Evolutionary conservation across 2,888 invertebrate species (phyloP), one percentile per base, ranked within the genome.

Genomic region (Athetis lepigone): DNA sequence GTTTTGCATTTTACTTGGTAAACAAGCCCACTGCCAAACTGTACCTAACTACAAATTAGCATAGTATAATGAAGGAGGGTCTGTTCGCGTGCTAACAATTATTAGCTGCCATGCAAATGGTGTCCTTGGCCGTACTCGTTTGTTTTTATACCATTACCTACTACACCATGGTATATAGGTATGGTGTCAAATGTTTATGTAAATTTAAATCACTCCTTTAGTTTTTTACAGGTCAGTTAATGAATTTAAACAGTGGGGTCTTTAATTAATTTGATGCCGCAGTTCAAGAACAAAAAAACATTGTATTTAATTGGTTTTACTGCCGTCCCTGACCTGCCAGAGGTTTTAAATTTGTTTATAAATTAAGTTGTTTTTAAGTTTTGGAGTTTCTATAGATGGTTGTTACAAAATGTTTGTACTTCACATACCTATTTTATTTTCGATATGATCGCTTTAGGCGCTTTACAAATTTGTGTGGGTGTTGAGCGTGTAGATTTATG

Each of bases 1-100:
- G 21, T 8, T 25, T 45, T 33, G 37, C 16, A 40, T 45, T 4
- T 27, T 25, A n/a, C 42, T 42, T 23, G 4, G 11, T 29, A 68
- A 60, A 42, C 60, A 36, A 61, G 68, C 27, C 43, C 61, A 6
- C 19, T 9, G 8, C 5, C 43, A 45, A 29, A 40, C 47, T 49
- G 18, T 27, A 43, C n/a, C 27, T 54, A 52, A 58, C 55, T 43
- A 63, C 39, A 51, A 57, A 77, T 75, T 65, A 66, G 60, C 60
- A 54, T 59, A 43, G 43, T 7, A 19, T 69, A 67, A 73, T 73
- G 60, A 61, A 62, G 49, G 58, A 64, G 75, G 79, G 65, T 57
- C 52, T 11, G 67, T 63, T 79, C 64, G 74, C 77, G 77, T 78
- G 75, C 60, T 51, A 29, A 47, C 67, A 58, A 70, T 80, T 75